A percentile compares a stretch with the other conserved stretches of the same genome.
Conservation (phyloP, 64 coral and sea anemone species). For the Montipora foliosa region DNA sequence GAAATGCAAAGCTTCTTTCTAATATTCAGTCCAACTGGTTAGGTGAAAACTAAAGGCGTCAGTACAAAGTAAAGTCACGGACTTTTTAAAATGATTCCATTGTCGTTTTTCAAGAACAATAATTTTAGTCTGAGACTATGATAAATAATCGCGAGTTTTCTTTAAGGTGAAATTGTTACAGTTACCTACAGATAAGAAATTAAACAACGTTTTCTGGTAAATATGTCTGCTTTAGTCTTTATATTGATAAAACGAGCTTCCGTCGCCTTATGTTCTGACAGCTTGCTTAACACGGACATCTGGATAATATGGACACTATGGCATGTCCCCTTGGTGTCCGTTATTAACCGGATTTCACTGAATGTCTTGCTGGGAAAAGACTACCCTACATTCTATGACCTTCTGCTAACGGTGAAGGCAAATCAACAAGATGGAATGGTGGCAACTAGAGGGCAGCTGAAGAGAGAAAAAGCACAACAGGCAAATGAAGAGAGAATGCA, state of each 20-base stretch:
- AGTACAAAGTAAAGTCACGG: no score
- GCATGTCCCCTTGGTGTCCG: slow-evolving; percentile 6
- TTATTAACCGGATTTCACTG: background rate
- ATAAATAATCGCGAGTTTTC: background rate
- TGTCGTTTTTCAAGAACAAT: background rate
- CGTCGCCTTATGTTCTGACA: background rate
- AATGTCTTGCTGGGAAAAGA: no score
- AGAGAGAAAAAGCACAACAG: no score
- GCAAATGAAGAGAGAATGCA: no score
- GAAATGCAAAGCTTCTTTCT: no score
- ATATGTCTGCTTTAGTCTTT: background rate
- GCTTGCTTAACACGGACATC: background rate
- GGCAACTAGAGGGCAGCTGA: no score
- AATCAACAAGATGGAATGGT: no score
- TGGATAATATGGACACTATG: slow-evolving; percentile 16
- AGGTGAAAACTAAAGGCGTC: no score
- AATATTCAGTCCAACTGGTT: no score
- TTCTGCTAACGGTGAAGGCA: no score
- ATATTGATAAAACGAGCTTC: background rate
- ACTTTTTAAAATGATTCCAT: background rate
- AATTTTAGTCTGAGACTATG: background rate
- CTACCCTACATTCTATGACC: no score
- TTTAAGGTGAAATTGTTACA: background rate
- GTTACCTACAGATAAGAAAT: background rate
- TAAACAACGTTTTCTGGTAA: background rate